phyloP scores from a whole-genome alignment of 2,113 vertebrate genomes.

The Haemorhous mexicanus region DNA sequence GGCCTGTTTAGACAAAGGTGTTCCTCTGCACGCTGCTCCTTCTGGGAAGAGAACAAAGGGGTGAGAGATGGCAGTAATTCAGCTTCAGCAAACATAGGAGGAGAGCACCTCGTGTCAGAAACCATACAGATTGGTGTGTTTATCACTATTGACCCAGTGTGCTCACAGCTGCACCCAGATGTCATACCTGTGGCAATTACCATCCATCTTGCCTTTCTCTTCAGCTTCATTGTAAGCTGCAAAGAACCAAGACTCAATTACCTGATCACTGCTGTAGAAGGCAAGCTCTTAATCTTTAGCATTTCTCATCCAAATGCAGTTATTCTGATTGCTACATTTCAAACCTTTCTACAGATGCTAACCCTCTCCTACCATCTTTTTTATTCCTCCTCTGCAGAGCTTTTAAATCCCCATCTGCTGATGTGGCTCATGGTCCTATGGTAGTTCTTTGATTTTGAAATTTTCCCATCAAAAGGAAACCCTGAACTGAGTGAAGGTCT shows the following conservation, averaged over 20 bases:
- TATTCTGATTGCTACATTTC: background rate
- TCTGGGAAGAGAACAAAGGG: background rate
- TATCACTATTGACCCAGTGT: background rate
- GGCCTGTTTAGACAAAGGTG: background rate
- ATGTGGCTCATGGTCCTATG: background rate
- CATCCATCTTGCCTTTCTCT: background rate
- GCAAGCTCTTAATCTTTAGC: background rate
- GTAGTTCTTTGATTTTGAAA: background rate
- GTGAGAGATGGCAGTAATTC: background rate
- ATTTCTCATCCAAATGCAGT: slow-evolving; percentile 6
- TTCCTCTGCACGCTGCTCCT: background rate
- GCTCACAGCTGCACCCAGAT: background rate
- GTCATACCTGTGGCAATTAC: background rate
- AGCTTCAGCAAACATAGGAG: background rate
- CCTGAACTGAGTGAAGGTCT: background rate
- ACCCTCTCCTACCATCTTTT: background rate
- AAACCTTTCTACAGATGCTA: background rate
- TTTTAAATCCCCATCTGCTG: background rate
- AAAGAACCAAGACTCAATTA: background rate
- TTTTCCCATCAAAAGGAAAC: background rate
- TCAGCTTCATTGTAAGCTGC: background rate
- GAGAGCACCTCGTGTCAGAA: background rate
- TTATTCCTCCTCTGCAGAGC: background rate
- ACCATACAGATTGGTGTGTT: background rate
- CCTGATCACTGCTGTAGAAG: background rate